Evolutionary conservation across 2,888 invertebrate species (phyloP).

Genomic region (Digitonthophagus gazella): DNA sequence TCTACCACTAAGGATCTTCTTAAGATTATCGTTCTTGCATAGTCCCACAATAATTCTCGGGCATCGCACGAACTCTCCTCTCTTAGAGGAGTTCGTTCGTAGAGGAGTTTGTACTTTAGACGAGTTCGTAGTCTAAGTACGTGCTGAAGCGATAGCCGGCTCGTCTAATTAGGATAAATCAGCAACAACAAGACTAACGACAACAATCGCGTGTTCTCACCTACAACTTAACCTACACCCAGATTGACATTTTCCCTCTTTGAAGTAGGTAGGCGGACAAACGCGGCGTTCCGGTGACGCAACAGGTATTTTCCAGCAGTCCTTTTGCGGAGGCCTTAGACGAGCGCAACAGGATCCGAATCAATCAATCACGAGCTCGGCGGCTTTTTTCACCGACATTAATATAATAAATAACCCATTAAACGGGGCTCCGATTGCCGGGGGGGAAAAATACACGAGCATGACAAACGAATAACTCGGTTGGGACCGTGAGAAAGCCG

Average conservation of each 20-base stretch:
- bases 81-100: neutral
- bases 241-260: neutral
- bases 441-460: conserved; percentile 3
- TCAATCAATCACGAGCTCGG: conserved; percentile 4
- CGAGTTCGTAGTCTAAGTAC: neutral
- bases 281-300: neutral
- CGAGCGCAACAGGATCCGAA: neutral
- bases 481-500: conserved; percentile 15
- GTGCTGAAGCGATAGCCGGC: neutral
- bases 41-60: neutral
- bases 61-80: neutral
- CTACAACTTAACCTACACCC: neutral
- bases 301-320: neutral
- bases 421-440: conserved; percentile 4
- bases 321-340: conserved; percentile 1
- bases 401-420: conserved; percentile 22
- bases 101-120: too few relatives aligned
- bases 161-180: neutral
- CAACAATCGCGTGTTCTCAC: neutral
- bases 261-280: too few relatives aligned
- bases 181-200: neutral
- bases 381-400: conserved; percentile 11
- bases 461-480: conserved; percentile 17
- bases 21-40: neutral
- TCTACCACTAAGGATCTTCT: neutral